Evolutionary conservation across 1,140 invertebrate genomes (phyloP).

Genomic region (Trachymyrmex septentrionalis): DNA sequence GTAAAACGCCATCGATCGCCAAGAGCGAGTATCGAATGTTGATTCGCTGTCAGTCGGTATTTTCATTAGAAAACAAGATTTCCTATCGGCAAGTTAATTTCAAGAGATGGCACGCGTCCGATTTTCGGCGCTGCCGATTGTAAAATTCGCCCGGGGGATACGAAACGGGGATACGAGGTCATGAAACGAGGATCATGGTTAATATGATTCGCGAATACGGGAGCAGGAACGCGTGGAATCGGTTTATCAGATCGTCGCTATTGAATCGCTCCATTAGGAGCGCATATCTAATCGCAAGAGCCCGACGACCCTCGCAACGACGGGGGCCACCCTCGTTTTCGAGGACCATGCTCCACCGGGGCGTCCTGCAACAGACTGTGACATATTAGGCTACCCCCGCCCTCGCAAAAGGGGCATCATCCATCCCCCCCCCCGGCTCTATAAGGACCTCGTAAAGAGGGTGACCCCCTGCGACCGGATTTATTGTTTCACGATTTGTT

Average conservation of each 20-base stretch:
- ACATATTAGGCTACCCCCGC: slow-evolving; percentile 85
- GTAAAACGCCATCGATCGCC: background rate
- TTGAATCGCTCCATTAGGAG: slow-evolving; percentile 86
- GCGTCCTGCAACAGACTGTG: slow-evolving; percentile 86
- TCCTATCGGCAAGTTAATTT: background rate
- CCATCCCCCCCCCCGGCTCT: slow-evolving; percentile 76
- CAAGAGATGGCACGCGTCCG: background rate
- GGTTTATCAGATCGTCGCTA: slow-evolving; percentile 85
- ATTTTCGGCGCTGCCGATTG: background rate
- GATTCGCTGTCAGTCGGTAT: background rate
- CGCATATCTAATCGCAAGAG: slow-evolving; percentile 71
- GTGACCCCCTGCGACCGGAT: slow-evolving; percentile 78
- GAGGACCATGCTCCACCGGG: slow-evolving; percentile 59
- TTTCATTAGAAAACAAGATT: background rate
- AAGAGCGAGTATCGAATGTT: background rate
- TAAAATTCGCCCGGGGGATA: slow-evolving; percentile 19
- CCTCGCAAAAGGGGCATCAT: slow-evolving; percentile 75
- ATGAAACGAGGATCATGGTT: slow-evolving; percentile 67
- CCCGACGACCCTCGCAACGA: slow-evolving; percentile 63
- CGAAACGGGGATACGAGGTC: slow-evolving; percentile 16
- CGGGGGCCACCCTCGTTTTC: slow-evolving; percentile 61
- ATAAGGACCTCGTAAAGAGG: slow-evolving; percentile 81
- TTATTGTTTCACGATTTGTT: slow-evolving; percentile 86
- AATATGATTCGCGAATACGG: slow-evolving; percentile 59
- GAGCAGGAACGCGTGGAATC: slow-evolving; percentile 60